These are phyloP conservation scores for Catostomus latipinnis DNA, from an alignment of 2,797 vertebrate genomes.

Conservation along the genomic window DNA sequence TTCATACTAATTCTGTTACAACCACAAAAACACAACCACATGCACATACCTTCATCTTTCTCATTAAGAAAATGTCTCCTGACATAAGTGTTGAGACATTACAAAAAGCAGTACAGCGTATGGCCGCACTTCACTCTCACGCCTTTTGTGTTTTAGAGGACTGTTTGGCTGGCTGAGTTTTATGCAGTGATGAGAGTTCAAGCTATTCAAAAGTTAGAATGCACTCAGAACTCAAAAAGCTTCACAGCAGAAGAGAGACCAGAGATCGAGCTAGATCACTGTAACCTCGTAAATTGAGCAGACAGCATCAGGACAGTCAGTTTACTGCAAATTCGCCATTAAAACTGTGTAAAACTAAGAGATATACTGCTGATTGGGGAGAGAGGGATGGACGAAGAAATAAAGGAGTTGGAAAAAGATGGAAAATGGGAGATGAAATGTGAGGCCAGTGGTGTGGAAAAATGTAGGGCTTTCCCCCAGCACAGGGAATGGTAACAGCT, in stretches of 20 bases:
- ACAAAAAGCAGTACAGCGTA: slow-evolving; percentile 13
- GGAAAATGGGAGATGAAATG: slow-evolving; percentile 47
- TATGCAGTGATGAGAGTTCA: slow-evolving; percentile 31
- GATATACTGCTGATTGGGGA: slow-evolving; percentile 48
- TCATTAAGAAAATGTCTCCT: not conserved
- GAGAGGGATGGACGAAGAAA: slow-evolving; percentile 54
- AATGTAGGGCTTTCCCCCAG: slow-evolving; percentile 61
- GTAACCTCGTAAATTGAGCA: slow-evolving; percentile 46
- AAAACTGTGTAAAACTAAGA: slow-evolving; percentile 65
- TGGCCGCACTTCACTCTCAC: not conserved
- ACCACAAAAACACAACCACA: not conserved
- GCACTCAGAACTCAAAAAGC: slow-evolving; percentile 25
- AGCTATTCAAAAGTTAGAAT: slow-evolving; percentile 37
- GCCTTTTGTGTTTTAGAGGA: not conserved
- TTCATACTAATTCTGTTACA: slow-evolving; percentile 26
- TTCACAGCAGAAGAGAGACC: slow-evolving; percentile 29
- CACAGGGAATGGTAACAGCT: slow-evolving; percentile 60
- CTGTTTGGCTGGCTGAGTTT: not conserved
- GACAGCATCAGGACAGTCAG: slow-evolving; percentile 46
- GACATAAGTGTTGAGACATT: not conserved
- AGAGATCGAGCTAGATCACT: slow-evolving; percentile 9
- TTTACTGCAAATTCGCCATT: slow-evolving; percentile 53
- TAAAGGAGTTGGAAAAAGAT: slow-evolving; percentile 25
- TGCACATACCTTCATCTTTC: not conserved
- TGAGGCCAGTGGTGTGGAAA: slow-evolving; percentile 52